Conservation (phyloP, 2,797 vertebrate genomes). For the Smutsia gigantea region DNA sequence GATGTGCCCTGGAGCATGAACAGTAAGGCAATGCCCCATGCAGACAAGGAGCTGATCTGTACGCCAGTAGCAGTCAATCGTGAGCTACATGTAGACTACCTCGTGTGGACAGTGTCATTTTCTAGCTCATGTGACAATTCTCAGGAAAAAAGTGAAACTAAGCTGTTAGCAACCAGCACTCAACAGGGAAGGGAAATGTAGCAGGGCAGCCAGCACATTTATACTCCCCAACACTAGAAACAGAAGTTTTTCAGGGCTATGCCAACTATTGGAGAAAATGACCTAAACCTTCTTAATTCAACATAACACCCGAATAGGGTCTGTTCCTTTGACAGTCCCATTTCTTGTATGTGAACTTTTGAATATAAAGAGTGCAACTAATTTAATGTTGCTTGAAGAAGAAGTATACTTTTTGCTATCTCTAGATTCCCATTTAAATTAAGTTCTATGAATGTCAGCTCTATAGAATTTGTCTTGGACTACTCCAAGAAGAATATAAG, state of each 20-base stretch:
- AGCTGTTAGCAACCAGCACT: neutral
- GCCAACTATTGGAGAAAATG: neutral
- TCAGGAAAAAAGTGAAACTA: neutral
- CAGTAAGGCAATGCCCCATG: neutral
- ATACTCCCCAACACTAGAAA: neutral
- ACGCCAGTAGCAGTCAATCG: neutral
- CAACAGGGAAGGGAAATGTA: neutral
- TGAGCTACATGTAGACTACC: neutral
- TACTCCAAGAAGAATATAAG: neutral
- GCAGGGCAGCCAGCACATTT: too few species aligned
- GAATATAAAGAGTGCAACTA: neutral
- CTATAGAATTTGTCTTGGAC: neutral
- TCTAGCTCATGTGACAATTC: neutral
- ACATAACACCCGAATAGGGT: neutral
- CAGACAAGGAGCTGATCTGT: neutral
- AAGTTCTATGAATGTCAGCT: neutral
- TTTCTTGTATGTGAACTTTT: neutral
- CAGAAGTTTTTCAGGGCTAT: neutral
- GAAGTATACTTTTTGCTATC: neutral
- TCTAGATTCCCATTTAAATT: neutral
- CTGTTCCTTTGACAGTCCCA: neutral
- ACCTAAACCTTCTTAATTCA: neutral
- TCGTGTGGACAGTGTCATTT: neutral
- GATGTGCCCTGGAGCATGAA: neutral
- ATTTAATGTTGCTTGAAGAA: conserved; percentile 22